Percentiles rank a stretch among this genome's conserved stretches.
Conservation (phyloP, 2,888 invertebrate species). For the Lycophotia porphyrea region DNA sequence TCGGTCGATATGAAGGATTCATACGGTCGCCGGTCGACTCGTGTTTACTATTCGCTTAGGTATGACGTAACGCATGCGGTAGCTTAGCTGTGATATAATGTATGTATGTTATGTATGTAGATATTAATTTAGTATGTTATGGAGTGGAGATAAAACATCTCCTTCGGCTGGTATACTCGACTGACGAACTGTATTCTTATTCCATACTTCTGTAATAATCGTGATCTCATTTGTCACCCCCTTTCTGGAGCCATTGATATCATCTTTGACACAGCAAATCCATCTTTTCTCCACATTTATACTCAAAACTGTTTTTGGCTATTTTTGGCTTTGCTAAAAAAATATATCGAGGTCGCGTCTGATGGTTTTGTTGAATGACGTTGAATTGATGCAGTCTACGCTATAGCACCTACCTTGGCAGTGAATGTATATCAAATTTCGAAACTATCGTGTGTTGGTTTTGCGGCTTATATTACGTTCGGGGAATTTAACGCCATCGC, state of each 20-base stretch:
- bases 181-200: background rate
- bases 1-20: constrained; percentile 11
- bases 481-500: background rate
- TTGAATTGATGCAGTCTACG: background rate
- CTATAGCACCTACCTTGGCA: background rate
- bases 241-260: background rate
- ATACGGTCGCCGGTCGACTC: background rate
- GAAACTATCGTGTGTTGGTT: background rate
- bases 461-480: background rate
- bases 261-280: background rate
- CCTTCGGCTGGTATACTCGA: constrained; percentile 24
- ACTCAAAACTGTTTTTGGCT: too few species aligned
- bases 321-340: too few species aligned
- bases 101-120: background rate
- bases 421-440: background rate
- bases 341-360: too few species aligned
- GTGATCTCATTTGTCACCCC: background rate
- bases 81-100: background rate
- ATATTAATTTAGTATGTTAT: background rate
- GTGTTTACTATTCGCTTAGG: constrained; percentile 6
- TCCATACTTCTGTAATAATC: background rate
- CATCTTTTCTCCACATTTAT: background rate
- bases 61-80: constrained; percentile 36
- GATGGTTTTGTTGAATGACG: too few species aligned
- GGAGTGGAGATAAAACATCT: constrained; percentile 23